Evolutionary conservation across 2,888 invertebrate genomes (phyloP).

Genomic region (Bugulina stolonifera): DNA sequence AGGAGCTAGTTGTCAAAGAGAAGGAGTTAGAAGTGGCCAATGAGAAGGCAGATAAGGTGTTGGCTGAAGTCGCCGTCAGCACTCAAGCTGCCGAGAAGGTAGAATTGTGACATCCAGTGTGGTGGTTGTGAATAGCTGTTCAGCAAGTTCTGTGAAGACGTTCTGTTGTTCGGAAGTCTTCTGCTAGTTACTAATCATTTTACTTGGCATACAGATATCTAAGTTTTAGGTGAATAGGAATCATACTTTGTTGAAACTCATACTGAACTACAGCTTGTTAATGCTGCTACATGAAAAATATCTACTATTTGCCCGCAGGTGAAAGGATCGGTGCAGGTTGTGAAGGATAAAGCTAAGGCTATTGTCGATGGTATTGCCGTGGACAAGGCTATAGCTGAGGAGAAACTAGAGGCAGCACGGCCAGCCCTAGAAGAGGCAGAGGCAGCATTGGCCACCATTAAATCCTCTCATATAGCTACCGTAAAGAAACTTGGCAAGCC

Average conservation of each 20-base stretch:
- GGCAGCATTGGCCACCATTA: conserved; percentile 54
- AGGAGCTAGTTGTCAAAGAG: conserved; percentile 50
- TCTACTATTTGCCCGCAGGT: conserved; percentile 34
- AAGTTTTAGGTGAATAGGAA: too few species aligned
- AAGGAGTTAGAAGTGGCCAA: conserved; percentile 48
- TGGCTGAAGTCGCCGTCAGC: conserved; percentile 45
- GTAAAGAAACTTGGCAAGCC: conserved; percentile 52
- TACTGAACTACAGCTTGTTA: too few species aligned
- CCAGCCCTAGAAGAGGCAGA: conserved; percentile 51
- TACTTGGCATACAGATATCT: too few species aligned
- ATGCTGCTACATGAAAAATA: too few species aligned
- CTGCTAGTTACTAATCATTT: too few species aligned
- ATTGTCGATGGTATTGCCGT: conserved; percentile 47
- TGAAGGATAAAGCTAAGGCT: conserved; percentile 48
- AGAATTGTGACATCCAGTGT: too few species aligned
- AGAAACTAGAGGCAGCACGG: conserved; percentile 47
- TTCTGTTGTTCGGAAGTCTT: too few species aligned
- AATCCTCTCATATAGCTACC: conserved; percentile 49
- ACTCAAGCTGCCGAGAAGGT: conserved; percentile 47
- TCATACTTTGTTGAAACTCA: too few species aligned
- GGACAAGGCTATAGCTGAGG: conserved; percentile 45
- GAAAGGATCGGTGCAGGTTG: conserved; percentile 46
- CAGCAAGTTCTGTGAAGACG: too few species aligned
- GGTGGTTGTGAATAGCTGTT: too few species aligned
- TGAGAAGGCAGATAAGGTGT: conserved; percentile 47